Conservation (phyloP, 1,140 invertebrate species). For the Zaprionus camerounensis region DNA sequence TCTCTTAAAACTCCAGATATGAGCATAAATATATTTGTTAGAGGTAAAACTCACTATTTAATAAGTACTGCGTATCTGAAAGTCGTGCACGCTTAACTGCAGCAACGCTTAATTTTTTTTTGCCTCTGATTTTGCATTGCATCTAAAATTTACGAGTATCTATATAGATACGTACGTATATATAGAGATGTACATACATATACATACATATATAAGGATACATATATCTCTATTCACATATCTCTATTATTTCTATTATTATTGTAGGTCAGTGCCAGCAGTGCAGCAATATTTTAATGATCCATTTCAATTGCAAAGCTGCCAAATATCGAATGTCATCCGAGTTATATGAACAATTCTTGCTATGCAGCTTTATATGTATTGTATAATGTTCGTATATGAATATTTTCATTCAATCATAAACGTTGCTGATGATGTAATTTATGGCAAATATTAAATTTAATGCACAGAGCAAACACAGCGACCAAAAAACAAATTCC, state of each 20-base stretch:
- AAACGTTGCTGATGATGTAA: conserved; percentile 70
- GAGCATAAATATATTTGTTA: not conserved
- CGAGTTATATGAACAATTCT: not conserved
- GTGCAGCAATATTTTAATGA: conserved; percentile 42
- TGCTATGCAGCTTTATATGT: not conserved
- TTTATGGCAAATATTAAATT: conserved; percentile 77
- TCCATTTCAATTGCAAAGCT: conserved; percentile 19
- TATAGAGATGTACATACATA: not conserved
- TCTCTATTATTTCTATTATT: conserved; percentile 34
- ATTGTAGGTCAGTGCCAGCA: conserved; percentile 44
- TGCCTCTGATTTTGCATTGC: conserved; percentile 32
- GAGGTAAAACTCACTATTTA: not conserved
- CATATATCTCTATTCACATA: not conserved
- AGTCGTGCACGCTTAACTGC: not conserved
- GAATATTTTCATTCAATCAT: conserved; percentile 30
- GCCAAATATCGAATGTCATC: conserved; percentile 26
- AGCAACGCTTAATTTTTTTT: conserved; percentile 7
- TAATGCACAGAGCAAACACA: conserved; percentile 48
- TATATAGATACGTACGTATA: not conserved
- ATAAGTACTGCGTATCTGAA: not conserved
- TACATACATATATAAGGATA: no score
- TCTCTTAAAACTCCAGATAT: not conserved
- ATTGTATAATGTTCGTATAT: not conserved
- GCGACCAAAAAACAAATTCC: conserved; percentile 44
- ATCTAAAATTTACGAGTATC: conserved; percentile 30